phyloP scores from a whole-genome alignment of 2,797 vertebrate species.

The Thamnophis elegans region DNA sequence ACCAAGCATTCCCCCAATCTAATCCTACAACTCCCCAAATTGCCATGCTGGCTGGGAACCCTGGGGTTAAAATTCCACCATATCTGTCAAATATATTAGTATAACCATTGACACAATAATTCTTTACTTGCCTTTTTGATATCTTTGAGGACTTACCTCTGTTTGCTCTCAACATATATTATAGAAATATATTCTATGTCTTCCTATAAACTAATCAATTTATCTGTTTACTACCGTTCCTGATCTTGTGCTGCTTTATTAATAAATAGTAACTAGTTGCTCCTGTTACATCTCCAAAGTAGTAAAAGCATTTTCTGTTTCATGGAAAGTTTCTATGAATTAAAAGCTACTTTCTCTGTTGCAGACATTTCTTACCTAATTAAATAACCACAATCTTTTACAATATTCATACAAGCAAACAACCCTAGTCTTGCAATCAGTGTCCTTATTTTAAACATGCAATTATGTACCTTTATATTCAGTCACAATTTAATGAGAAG shows the following conservation, averaged over 20 bases:
- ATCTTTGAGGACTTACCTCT: neutral
- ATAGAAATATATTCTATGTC: neutral
- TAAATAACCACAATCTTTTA: neutral
- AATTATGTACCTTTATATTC: neutral
- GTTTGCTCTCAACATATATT: constrained; percentile 11
- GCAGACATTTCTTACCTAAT: neutral
- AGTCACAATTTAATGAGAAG: neutral
- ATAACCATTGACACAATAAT: neutral
- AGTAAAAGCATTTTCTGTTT: neutral
- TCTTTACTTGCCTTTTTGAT: neutral
- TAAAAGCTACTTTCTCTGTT: neutral
- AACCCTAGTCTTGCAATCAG: neutral
- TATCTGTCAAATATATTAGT: neutral
- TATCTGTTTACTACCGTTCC: neutral
- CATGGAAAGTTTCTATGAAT: neutral
- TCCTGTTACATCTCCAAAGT: neutral
- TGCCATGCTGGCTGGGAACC: neutral
- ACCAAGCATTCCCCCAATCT: neutral
- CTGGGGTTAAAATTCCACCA: neutral
- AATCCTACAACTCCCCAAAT: neutral
- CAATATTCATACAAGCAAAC: neutral
- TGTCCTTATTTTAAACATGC: neutral
- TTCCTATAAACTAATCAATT: neutral
- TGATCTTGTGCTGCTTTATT: neutral
- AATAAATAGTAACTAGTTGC: neutral